Percentiles rank a stretch among this genome's conserved stretches.
phyloP scores from a whole-genome alignment of 2,797 vertebrate genomes.

The Salmo trutta region DNA sequence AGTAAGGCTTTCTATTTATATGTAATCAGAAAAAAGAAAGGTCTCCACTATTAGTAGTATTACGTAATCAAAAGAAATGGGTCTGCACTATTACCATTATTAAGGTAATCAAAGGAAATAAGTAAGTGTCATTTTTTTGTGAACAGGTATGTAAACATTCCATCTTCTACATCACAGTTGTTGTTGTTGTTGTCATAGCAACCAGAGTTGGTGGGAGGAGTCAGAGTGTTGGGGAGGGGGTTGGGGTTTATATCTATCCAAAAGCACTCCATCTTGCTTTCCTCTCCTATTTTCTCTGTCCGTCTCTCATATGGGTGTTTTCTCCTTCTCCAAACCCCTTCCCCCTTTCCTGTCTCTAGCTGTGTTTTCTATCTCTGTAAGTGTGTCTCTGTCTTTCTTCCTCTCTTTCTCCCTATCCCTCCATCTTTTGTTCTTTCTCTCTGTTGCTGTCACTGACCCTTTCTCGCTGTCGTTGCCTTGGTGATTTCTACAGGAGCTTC shows the following conservation, averaged over 20 bases:
- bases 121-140: background rate
- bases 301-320: conserved; percentile 72
- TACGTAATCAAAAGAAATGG: background rate
- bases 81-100: background rate
- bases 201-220: conserved; percentile 6
- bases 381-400: conserved; percentile 43
- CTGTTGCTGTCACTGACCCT: conserved; percentile 73
- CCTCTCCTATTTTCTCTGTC: conserved; percentile 59
- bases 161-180: background rate
- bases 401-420: conserved; percentile 38
- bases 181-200: conserved; percentile 17
- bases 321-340: conserved; percentile 61
- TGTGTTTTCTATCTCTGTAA: conserved; percentile 44
- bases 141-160: conserved; percentile 23
- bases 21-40: background rate
- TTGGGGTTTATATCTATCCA: conserved; percentile 25
- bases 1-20: background rate
- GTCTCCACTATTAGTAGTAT: background rate
- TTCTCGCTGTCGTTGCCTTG: conserved; percentile 71
- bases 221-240: conserved; percentile 9
- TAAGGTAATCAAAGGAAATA: background rate
- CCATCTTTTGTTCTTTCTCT: conserved; percentile 42
- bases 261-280: conserved; percentile 59
- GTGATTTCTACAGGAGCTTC: conserved; percentile 79
- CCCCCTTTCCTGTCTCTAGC: conserved; percentile 46